Evolutionary conservation across 2,797 vertebrate genomes (phyloP).

Genomic region (Sebastes melanostomus): DNA sequence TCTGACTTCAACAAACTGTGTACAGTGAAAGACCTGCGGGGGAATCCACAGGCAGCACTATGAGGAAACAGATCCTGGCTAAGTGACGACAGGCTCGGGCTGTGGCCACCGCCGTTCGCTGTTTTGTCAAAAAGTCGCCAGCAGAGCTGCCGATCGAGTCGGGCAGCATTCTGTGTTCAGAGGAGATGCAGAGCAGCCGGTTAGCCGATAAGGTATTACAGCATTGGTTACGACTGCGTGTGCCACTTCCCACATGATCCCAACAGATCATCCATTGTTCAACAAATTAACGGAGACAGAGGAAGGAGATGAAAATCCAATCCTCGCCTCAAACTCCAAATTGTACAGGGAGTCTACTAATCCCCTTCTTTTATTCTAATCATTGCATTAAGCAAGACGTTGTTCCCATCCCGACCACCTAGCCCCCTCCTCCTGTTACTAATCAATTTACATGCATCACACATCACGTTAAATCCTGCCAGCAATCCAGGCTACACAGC

Average conservation of each 20-base stretch:
- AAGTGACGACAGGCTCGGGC: background rate
- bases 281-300: slow-evolving; percentile 18
- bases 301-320: slow-evolving; percentile 20
- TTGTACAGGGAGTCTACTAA: background rate
- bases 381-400: slow-evolving; percentile 11
- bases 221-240: slow-evolving; percentile 44
- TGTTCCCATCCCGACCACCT: slow-evolving; percentile 18
- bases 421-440: slow-evolving; percentile 29
- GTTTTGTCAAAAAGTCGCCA: slow-evolving; percentile 8
- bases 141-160: slow-evolving; percentile 53
- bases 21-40: background rate
- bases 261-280: slow-evolving; percentile 54
- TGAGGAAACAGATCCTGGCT: slow-evolving; percentile 44
- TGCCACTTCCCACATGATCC: slow-evolving; percentile 45
- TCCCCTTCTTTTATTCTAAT: background rate
- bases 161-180: slow-evolving; percentile 50
- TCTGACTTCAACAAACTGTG: slow-evolving; percentile 29
- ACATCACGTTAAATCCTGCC: slow-evolving; percentile 46
- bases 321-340: background rate
- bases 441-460: slow-evolving; percentile 67
- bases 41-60: slow-evolving; percentile 17
- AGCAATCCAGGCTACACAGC: slow-evolving; percentile 17
- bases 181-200: slow-evolving; percentile 19
- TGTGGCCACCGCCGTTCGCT: background rate
- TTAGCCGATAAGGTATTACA: slow-evolving; percentile 9